Percentiles rank a stretch among this genome's conserved stretches.
Evolutionary conservation across 2,797 vertebrate species (phyloP).

Genomic region (Fistularia tabacaria): DNA sequence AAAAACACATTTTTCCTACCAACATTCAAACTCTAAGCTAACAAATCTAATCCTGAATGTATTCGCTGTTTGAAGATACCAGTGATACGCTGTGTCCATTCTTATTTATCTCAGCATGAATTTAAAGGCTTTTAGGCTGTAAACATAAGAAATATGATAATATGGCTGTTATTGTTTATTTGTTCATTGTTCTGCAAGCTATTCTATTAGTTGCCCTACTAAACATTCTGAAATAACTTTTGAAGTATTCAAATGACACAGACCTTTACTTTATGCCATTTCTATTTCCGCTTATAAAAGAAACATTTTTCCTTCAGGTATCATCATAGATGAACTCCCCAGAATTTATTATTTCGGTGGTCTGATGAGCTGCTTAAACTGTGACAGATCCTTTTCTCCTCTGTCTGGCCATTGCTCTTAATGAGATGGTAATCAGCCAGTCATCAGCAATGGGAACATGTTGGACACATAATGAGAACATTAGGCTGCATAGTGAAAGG

Average conservation of each 20-base stretch:
- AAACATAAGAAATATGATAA: no score
- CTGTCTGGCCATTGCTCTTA: constrained; percentile 70
- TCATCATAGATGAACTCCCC: constrained; percentile 50
- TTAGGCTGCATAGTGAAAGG: constrained; percentile 70
- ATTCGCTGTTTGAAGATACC: no score
- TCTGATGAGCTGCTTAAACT: constrained; percentile 70
- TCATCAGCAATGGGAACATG: constrained; percentile 66
- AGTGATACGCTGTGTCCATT: no score
- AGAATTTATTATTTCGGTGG: constrained; percentile 62
- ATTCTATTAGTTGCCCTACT: no score
- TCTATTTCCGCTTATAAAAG: constrained; percentile 43
- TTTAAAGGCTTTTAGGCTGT: no score
- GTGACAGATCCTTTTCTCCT: constrained; percentile 72
- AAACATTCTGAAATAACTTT: no score
- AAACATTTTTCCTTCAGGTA: constrained; percentile 50
- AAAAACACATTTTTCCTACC: no score
- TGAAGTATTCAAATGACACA: background rate
- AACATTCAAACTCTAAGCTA: no score
- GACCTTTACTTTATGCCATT: constrained; percentile 4
- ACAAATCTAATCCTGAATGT: no score
- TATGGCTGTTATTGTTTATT: no score
- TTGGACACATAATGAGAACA: constrained; percentile 76
- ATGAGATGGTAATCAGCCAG: constrained; percentile 77
- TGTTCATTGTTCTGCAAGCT: no score
- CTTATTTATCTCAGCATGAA: no score